Percentiles rank a stretch among this genome's conserved stretches.
Evolutionary conservation across 2,888 invertebrate genomes (phyloP).

Genomic region (Parasteatoda lunata): DNA sequence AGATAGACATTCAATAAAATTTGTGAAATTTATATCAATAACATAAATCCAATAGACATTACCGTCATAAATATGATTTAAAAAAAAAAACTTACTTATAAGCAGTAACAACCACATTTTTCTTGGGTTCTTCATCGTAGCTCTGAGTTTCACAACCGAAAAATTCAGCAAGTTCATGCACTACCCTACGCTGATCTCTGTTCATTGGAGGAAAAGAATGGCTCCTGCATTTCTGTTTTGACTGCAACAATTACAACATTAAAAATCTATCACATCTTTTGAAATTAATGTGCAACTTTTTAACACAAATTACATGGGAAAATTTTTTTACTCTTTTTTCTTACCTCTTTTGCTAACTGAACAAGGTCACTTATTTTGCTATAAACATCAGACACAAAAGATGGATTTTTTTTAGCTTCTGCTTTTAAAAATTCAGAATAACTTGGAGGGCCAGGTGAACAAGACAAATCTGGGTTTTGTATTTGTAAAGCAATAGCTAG

Average conservation of each 20-base stretch:
- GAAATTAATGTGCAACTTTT: neutral
- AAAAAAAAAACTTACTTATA: constrained; percentile 79
- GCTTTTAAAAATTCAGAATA: constrained; percentile 90
- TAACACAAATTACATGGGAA: neutral
- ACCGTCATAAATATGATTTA: neutral
- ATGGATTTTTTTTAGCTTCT: constrained; percentile 86
- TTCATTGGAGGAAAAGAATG: constrained; percentile 96
- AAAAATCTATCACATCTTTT: too few species aligned
- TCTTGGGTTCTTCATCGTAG: constrained; percentile 95
- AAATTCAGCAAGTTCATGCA: constrained; percentile 95
- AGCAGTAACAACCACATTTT: constrained; percentile 95
- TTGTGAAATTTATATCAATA: too few species aligned
- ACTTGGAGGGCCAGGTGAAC: constrained; percentile 81
- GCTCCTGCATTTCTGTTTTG: constrained; percentile 79
- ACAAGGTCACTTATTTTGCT: constrained; percentile 89
- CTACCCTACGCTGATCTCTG: constrained; percentile 89
- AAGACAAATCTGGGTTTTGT: constrained; percentile 87
- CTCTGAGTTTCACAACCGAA: constrained; percentile 95
- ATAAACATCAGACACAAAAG: constrained; percentile 87
- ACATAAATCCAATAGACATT: too few species aligned
- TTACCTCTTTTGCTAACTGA: constrained; percentile 88
- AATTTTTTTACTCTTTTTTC: too few species aligned
- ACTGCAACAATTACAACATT: constrained; percentile 74
- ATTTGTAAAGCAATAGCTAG: constrained; percentile 94
- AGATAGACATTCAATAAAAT: too few species aligned